Conservation (phyloP, 2,113 vertebrate genomes). For the Rhinopomastus cyanomelas region DNA sequence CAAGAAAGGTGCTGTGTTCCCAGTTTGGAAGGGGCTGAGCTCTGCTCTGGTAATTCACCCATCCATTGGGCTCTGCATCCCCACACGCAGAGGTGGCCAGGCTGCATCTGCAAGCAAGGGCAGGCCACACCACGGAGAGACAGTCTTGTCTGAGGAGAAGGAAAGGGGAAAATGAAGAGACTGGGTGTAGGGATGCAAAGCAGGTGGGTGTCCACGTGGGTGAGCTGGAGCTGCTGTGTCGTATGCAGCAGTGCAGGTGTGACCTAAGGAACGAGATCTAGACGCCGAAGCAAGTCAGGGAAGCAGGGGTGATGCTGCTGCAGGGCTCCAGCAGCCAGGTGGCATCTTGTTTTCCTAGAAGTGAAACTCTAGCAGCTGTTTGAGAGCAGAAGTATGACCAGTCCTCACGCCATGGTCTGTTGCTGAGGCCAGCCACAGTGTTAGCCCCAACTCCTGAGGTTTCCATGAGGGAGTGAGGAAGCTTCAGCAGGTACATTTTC, state of each 20-base stretch:
- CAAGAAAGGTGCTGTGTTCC: neutral
- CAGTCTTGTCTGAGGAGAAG: neutral
- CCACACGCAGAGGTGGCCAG: neutral
- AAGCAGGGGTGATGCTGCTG: rapidly evolving
- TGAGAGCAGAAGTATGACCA: neutral
- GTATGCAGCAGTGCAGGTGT: neutral
- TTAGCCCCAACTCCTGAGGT: neutral
- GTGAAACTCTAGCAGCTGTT: neutral
- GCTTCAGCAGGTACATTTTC: neutral
- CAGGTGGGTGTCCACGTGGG: neutral
- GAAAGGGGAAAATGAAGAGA: neutral
- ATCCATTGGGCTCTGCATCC: neutral
- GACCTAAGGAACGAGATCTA: neutral
- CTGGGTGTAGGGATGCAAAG: neutral
- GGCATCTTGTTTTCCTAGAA: neutral
- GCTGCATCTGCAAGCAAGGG: neutral
- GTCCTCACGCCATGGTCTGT: neutral
- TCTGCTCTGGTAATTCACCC: neutral
- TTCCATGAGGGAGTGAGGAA: neutral
- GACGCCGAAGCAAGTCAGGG: neutral
- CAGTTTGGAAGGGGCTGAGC: neutral
- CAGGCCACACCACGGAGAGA: neutral
- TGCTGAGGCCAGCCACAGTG: neutral
- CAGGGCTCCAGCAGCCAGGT: neutral
- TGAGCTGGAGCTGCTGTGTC: rapidly evolving